Percentiles rank a stretch among this genome's conserved stretches.
Evolutionary conservation across 2,888 invertebrate genomes (phyloP).

Genomic region (Euplexia lucipara): DNA sequence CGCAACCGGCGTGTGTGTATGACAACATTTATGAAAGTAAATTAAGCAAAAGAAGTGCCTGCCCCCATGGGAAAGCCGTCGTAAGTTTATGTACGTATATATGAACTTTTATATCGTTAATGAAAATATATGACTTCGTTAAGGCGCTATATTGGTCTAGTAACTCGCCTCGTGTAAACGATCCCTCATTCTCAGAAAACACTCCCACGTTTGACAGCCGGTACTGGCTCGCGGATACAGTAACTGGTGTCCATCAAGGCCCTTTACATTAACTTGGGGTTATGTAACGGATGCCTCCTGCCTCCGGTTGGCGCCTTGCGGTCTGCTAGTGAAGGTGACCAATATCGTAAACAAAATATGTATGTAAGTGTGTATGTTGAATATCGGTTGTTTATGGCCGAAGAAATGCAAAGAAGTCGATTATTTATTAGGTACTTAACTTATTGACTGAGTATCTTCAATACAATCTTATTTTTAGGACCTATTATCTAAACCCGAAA

Average conservation of each 20-base stretch:
- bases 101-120: too few relatives aligned
- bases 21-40: too few relatives aligned
- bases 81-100: too few relatives aligned
- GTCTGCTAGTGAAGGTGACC: slow-evolving; percentile 12
- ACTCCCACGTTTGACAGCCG: slow-evolving; percentile 43
- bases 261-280: slow-evolving; percentile 16
- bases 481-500: too few relatives aligned
- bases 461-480: too few relatives aligned
- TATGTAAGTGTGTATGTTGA: slow-evolving; percentile 1
- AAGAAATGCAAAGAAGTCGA: background rate
- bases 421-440: too few relatives aligned
- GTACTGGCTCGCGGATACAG: slow-evolving; percentile 41
- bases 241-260: slow-evolving; percentile 40
- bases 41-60: too few relatives aligned
- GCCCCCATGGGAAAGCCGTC: too few relatives aligned
- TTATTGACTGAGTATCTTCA: too few relatives aligned
- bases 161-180: background rate
- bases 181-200: slow-evolving; percentile 36
- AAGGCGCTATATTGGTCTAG: background rate
- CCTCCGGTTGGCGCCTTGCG: slow-evolving; percentile 36
- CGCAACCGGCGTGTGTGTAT: too few relatives aligned
- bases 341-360: background rate
- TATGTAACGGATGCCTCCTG: slow-evolving; percentile 21
- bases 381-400: background rate
- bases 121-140: too few relatives aligned